Evolutionary conservation across 2,888 invertebrate species (phyloP), one percentile per base, ranked within the genome.

Genomic region (Nezara viridula): DNA sequence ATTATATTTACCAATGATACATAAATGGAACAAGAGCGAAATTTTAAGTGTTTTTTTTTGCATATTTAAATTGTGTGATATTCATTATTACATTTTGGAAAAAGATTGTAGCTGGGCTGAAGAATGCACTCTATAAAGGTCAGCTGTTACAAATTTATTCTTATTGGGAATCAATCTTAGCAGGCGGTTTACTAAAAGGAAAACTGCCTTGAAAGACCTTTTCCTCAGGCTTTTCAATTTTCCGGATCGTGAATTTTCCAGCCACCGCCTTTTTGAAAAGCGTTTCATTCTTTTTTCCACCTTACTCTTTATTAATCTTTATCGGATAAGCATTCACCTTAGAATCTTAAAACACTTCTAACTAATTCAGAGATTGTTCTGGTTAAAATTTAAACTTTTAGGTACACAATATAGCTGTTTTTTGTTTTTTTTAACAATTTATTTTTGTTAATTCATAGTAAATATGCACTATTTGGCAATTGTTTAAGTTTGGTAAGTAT

Each of bases 111-210:
- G n/a, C n/a, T n/a, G n/a, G n/a, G n/a, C n/a, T n/a, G n/a, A n/a
- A n/a, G n/a, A n/a, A n/a, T n/a, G n/a, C n/a, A n/a, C 21, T 37
- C 19, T 32, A 73, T 32, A 32, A 37, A 73, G 37, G 66, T 37
- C 27, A 24, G 66, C 16, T 73, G 21, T 73, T 73, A 73, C 16
- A 73, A 73, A 73, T 73, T 73, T 37, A 73, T 73, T 73, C 66
- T 73, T 73, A 73, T 73, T 73, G 66, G 66, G 66, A 73, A 73
- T 73, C 66, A 73, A 73, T 73, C 66, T 73, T 73, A 73, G 66
- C 32, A 7, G 5, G 66, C 16, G 66, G 32, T 73, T 73, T 73
- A 73, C 32, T 73, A 19, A 37, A 37, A 73, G 37, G 66, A 37
- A 73, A 73, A 73, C 37, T 73, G 66, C 37, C 66, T 37, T 9